phyloP scores from a whole-genome alignment of 1,140 invertebrate genomes.

The Drosophila sechellia region DNA sequence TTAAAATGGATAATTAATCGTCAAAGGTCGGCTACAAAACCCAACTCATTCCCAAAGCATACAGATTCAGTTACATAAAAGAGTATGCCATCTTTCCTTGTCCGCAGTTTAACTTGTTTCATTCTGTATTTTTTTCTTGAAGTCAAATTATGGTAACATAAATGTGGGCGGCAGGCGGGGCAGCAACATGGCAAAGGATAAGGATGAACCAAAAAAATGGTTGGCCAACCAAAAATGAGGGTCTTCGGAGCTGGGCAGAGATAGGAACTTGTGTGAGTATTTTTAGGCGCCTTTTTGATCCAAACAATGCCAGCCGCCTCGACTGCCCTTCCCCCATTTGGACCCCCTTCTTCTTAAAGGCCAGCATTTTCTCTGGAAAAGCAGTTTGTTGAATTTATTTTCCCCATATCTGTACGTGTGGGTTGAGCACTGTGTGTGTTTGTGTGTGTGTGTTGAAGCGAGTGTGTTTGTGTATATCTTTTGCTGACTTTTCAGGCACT shows the following conservation, averaged over 20 bases:
- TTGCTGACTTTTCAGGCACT: slow-evolving; percentile 74
- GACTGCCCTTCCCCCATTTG: not conserved
- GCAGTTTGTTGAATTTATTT: slow-evolving; percentile 79
- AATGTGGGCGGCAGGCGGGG: slow-evolving; percentile 66
- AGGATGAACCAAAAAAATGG: slow-evolving; percentile 49
- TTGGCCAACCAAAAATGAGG: slow-evolving; percentile 76
- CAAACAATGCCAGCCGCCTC: slow-evolving; percentile 38
- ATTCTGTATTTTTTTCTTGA: slow-evolving; percentile 50
- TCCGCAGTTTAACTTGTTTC: slow-evolving; percentile 8
- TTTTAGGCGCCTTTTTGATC: slow-evolving; percentile 75
- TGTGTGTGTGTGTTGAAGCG: not conserved
- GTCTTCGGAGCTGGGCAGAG: slow-evolving; percentile 56
- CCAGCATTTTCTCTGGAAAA: slow-evolving; percentile 43
- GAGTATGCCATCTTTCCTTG: slow-evolving; percentile 11
- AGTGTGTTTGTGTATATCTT: slow-evolving; percentile 67
- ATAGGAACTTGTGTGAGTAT: slow-evolving; percentile 74
- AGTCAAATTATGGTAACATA: slow-evolving; percentile 83
- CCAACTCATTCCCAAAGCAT: not conserved
- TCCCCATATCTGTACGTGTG: slow-evolving; percentile 15
- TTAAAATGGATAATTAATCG: not conserved
- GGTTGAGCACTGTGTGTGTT: slow-evolving; percentile 2
- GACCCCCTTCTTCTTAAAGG: slow-evolving; percentile 45
- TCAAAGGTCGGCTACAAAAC: not conserved
- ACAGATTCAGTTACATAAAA: not conserved
- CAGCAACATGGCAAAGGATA: slow-evolving; percentile 56